Conservation (phyloP, 2,888 invertebrate genomes). For the Gymnosoma rotundatum region DNA sequence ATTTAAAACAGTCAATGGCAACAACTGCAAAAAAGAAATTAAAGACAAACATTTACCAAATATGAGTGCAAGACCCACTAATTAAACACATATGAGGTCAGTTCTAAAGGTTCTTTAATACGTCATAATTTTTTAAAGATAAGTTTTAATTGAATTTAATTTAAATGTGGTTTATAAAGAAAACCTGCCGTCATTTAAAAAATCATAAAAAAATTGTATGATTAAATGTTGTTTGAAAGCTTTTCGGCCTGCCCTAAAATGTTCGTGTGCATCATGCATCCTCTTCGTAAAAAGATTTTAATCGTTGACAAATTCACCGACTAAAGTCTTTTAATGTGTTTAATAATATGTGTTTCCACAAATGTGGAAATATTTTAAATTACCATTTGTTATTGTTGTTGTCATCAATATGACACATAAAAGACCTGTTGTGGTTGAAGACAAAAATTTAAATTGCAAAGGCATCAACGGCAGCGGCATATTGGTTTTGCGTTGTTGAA, state of each 20-base stretch:
- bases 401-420: slow-evolving; percentile 60
- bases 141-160: background rate
- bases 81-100: background rate
- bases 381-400: slow-evolving; percentile 63
- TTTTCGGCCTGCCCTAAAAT: slow-evolving; percentile 11
- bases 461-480: slow-evolving; percentile 53
- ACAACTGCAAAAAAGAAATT: slow-evolving; percentile 80
- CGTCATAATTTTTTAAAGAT: background rate
- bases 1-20: slow-evolving; percentile 97
- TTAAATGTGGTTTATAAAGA: background rate
- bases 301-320: slow-evolving; percentile 20
- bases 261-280: no score
- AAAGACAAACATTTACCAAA: slow-evolving; percentile 2
- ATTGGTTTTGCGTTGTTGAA: slow-evolving; percentile 35
- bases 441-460: slow-evolving; percentile 58
- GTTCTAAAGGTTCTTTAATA: background rate
- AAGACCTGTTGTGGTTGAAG: slow-evolving; percentile 56
- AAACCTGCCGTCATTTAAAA: background rate
- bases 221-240: background rate
- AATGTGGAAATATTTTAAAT: slow-evolving; percentile 23
- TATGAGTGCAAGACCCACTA: background rate
- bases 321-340: background rate
- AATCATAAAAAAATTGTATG: background rate
- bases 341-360: background rate
- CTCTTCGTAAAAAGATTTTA: slow-evolving; percentile 3